Evolutionary conservation across 2,113 vertebrate species (phyloP).

Genomic region (Rallus limicola): DNA sequence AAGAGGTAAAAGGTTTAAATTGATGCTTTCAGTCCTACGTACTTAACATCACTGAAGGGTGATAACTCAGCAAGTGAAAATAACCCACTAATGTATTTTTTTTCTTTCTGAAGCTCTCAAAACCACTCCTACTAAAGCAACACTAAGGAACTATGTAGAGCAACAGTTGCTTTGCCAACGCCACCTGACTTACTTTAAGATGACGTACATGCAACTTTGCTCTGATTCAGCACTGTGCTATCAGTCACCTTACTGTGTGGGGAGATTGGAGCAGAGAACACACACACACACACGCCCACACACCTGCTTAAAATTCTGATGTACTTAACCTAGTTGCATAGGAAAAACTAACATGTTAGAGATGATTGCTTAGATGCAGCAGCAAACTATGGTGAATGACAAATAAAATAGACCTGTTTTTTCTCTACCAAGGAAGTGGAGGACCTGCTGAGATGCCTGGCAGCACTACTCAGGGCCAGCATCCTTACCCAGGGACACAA

Average conservation of each 20-base stretch:
- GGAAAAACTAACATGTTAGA: background rate
- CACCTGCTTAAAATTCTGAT: conserved; percentile 23
- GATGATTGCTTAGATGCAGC: background rate
- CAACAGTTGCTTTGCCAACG: background rate
- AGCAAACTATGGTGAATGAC: background rate
- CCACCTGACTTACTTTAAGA: background rate
- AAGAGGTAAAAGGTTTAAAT: background rate
- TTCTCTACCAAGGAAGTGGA: background rate
- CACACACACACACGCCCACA: background rate
- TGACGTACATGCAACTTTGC: background rate
- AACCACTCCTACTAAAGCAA: background rate
- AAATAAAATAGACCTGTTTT: background rate
- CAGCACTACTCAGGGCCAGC: background rate
- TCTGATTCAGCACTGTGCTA: background rate
- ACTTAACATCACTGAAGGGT: background rate
- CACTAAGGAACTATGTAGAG: background rate
- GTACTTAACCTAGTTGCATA: background rate
- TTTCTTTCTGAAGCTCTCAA: background rate
- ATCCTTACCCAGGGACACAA: background rate
- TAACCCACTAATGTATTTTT: background rate
- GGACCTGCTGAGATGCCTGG: background rate
- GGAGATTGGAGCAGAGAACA: background rate
- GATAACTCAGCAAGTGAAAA: background rate
- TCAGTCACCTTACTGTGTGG: background rate
- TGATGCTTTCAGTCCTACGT: background rate